phyloP scores from a whole-genome alignment of 1,140 invertebrate species.

The Bradynema listronoti region DNA sequence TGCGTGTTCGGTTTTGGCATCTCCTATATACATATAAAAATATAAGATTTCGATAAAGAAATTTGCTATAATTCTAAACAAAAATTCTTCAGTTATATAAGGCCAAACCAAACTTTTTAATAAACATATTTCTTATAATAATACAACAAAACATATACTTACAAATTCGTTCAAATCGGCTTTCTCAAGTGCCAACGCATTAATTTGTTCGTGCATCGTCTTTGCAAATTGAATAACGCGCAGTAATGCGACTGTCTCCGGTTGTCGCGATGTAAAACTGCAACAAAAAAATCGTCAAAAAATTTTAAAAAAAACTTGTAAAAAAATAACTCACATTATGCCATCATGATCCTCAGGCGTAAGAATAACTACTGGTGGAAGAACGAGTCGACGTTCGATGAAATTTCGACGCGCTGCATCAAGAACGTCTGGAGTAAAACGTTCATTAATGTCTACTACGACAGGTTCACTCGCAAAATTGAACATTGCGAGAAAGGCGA shows the following conservation, averaged over 20 bases:
- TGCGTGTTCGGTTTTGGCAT: too few species aligned
- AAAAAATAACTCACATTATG: not conserved
- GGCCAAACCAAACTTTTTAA: too few species aligned
- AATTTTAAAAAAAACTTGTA: too few species aligned
- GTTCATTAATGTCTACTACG: conserved; percentile 1
- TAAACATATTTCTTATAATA: too few species aligned
- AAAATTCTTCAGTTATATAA: too few species aligned
- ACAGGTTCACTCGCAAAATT: conserved; percentile 1
- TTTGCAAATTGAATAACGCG: not conserved
- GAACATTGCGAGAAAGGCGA: not conserved
- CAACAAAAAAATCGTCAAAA: not conserved
- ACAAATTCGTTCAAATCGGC: not conserved
- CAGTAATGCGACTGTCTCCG: not conserved
- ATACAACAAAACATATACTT: too few species aligned
- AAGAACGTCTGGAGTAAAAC: not conserved
- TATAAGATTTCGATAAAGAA: too few species aligned
- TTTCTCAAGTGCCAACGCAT: not conserved
- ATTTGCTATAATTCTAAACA: too few species aligned
- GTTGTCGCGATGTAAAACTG: conserved; percentile 1
- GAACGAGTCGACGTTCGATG: conserved; percentile 3
- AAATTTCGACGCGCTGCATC: not conserved
- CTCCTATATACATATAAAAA: too few species aligned
- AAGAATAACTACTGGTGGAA: conserved; percentile 5
- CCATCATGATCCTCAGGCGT: not conserved
- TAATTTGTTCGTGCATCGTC: not conserved